Conservation (phyloP, 2,113 vertebrate species). For the Connochaetes taurinus region DNA sequence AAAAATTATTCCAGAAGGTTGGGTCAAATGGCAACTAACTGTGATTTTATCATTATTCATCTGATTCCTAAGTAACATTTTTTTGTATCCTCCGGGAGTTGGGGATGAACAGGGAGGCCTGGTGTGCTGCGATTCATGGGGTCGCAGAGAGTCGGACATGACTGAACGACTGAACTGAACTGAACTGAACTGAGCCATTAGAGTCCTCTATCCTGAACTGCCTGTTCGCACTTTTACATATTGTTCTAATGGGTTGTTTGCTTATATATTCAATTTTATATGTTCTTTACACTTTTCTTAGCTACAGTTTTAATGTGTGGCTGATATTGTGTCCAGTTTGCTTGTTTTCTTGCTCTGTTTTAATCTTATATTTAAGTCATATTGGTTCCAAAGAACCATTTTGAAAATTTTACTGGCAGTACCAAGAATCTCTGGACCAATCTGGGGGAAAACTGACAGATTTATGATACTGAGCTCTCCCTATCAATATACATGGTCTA, state of each 20-base stretch:
- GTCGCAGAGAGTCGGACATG: fast-evolving
- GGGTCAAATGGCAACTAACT: not conserved
- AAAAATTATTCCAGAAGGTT: not conserved
- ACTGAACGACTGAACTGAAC: too few relatives aligned
- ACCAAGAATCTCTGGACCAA: not conserved
- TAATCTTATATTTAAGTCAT: not conserved
- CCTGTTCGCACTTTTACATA: not conserved
- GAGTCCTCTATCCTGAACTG: not conserved
- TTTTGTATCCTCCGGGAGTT: not conserved
- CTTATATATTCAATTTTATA: not conserved
- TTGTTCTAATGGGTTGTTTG: not conserved
- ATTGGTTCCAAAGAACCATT: not conserved
- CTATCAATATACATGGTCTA: not conserved
- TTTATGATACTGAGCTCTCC: not conserved
- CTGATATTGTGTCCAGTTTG: not conserved
- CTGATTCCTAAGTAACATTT: not conserved
- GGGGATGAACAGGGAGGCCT: too few relatives aligned
- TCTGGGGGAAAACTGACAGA: not conserved
- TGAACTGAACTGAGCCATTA: not conserved
- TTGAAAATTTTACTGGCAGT: not conserved
- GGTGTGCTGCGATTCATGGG: too few relatives aligned
- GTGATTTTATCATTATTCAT: not conserved
- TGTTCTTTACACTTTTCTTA: not conserved
- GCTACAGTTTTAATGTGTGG: not conserved
- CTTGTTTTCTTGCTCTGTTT: not conserved